Evolutionary conservation across 2,888 invertebrate genomes (phyloP), one percentile per base, ranked within the genome.

Genomic region (Apodemia duryi): DNA sequence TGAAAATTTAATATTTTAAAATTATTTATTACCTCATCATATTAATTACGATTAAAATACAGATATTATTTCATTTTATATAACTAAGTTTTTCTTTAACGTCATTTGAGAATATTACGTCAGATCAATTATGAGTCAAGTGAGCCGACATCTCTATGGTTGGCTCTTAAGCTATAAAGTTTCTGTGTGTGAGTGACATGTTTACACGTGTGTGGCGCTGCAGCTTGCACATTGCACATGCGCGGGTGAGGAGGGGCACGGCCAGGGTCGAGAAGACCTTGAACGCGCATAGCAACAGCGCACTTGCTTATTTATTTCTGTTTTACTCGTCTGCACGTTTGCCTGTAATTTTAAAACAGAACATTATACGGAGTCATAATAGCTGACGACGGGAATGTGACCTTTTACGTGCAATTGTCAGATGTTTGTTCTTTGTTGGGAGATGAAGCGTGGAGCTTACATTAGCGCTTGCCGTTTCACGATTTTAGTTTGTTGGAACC

Each of bases 261-360:
- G 85, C 85, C 86, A 86, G 80, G 86, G 86, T 81, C 85, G 81
- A 68, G 73, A 69, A 83, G 88, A 86, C 91, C 91, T 91, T 91
- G 91, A 84, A 79, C 83, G 79, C 83, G 86, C 88, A 79, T 90
- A 88, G 89, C 87, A 91, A 91, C 91, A 85, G 80, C 81, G 77
- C 79, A 71, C 76, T 76, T 68, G 71, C 72, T 83, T 81, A 83
- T 85, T 87, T 89, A 88, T 88, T 88, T 86, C 84, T 83, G 85
- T 85, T 88, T 82, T 74, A 83, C 81, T 81, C 85, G 84, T 85
- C 86, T 83, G 83, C 81, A 79, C 81, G 82, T 80, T 82, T 79
- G 78, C 82, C 81, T 81, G 83, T 82, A 83, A 82, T 85, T 84
- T 84, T 77, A 68, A 82, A 85, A 80, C 81, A 75, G 77, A 77